These are phyloP conservation scores for Drosophila mauritiana DNA, from an alignment of 1,140 invertebrate species.

Conservation along the genomic window DNA sequence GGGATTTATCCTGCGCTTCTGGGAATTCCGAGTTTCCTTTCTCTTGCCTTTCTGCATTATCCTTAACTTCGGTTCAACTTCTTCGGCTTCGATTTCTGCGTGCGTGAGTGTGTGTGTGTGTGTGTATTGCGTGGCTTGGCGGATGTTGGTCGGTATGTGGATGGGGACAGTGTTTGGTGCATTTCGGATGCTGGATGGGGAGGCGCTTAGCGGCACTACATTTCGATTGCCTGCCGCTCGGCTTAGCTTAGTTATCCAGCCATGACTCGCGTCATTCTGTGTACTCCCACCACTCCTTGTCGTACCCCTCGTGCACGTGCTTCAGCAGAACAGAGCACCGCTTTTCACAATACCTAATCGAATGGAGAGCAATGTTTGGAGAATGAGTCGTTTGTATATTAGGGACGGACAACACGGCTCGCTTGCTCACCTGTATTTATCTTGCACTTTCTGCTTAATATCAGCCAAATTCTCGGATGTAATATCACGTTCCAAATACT, in stretches of 20 bases:
- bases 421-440: conserved; percentile 96
- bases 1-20: background rate
- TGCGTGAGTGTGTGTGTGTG: background rate
- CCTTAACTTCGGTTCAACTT: conserved; percentile 28
- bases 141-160: conserved; percentile 1
- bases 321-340: conserved; percentile 96
- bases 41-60: conserved; percentile 10
- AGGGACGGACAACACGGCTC: no score
- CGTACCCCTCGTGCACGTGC: conserved; percentile 99
- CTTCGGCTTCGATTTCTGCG: conserved; percentile 19
- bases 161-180: conserved; percentile 1
- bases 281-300: conserved; percentile 99
- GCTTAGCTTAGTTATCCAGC: conserved; percentile 75
- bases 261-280: conserved; percentile 88
- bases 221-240: conserved; percentile 23
- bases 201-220: conserved; percentile 11
- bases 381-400: background rate
- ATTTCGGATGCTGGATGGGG: conserved; percentile 14
- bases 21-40: conserved; percentile 7
- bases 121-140: background rate
- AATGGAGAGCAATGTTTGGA: background rate
- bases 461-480: conserved; percentile 98
- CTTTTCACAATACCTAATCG: conserved; percentile 96
- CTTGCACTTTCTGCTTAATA: conserved; percentile 99
- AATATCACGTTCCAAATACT: conserved; percentile 99